Percentiles rank a stretch among this genome's conserved stretches.
phyloP scores from a whole-genome alignment of 1,140 invertebrate genomes.

The Andricus grossulariae region DNA sequence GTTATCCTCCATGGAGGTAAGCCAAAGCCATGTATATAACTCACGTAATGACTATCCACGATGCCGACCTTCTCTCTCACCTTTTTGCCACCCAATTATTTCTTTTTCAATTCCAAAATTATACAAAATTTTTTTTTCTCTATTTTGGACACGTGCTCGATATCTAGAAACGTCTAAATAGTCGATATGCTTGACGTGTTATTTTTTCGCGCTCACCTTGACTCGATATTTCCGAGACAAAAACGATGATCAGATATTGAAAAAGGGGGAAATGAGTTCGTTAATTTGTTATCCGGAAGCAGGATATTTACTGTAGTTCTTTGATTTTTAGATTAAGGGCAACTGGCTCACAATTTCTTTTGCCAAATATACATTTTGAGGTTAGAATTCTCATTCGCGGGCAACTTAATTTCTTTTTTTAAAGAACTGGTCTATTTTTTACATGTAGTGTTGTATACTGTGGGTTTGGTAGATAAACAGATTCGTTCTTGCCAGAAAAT shows the following conservation, averaged over 20 bases:
- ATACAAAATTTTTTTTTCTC: no score
- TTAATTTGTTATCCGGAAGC: neutral
- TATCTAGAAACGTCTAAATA: neutral
- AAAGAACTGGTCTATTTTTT: constrained; percentile 13
- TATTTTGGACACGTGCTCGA: no score
- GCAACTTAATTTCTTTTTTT: constrained; percentile 29
- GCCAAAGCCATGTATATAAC: neutral
- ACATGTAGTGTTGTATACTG: constrained; percentile 35
- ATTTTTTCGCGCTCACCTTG: constrained; percentile 27
- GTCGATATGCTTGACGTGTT: neutral
- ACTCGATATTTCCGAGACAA: neutral
- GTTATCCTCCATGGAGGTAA: constrained; percentile 46
- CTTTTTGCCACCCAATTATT: no score
- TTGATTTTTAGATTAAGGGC: neutral
- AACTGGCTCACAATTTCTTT: neutral
- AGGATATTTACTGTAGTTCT: neutral
- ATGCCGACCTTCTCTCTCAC: no score
- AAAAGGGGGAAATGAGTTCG: neutral
- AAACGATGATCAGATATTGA: neutral
- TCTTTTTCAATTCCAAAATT: no score
- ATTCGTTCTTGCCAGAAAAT: neutral
- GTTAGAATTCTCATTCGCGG: constrained; percentile 24
- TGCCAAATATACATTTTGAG: neutral
- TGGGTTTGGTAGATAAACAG: neutral
- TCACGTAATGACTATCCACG: no score